phyloP scores from a whole-genome alignment of 2,797 vertebrate genomes.

The Notoglanidium macrostoma region DNA sequence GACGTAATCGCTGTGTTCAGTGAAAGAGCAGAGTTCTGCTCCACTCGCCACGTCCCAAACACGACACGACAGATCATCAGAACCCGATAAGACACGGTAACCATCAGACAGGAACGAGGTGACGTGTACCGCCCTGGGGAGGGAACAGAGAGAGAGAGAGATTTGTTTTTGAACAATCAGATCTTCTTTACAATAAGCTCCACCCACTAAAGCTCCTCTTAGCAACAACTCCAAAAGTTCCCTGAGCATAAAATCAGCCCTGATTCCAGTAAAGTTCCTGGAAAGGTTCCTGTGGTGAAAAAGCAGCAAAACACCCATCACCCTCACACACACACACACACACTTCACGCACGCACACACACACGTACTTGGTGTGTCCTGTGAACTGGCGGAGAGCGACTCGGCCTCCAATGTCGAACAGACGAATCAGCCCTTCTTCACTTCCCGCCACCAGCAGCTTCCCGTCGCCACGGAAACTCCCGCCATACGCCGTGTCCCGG shows the following conservation, averaged over 20 bases:
- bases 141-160: constrained; percentile 41
- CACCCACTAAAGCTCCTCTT: neutral
- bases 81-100: constrained; percentile 87
- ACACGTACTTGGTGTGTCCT: constrained; percentile 85
- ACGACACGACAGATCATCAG: constrained; percentile 89
- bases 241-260: neutral
- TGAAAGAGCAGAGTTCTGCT: constrained; percentile 77
- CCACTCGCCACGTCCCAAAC: constrained; percentile 92
- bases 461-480: constrained; percentile 87
- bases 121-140: constrained; percentile 85
- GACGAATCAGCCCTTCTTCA: constrained; percentile 82
- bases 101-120: constrained; percentile 89
- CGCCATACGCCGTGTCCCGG: constrained; percentile 88
- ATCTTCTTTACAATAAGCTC: neutral
- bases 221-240: neutral
- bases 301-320: too few species aligned
- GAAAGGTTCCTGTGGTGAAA: too few species aligned
- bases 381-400: constrained; percentile 86
- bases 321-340: neutral
- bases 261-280: neutral
- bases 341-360: constrained; percentile 55
- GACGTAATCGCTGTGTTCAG: constrained; percentile 91
- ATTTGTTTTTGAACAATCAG: neutral
- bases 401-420: constrained; percentile 86
- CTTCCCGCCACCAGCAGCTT: constrained; percentile 88